Evolutionary conservation across 2,113 vertebrate species (phyloP).

Genomic region (Pagrus major): DNA sequence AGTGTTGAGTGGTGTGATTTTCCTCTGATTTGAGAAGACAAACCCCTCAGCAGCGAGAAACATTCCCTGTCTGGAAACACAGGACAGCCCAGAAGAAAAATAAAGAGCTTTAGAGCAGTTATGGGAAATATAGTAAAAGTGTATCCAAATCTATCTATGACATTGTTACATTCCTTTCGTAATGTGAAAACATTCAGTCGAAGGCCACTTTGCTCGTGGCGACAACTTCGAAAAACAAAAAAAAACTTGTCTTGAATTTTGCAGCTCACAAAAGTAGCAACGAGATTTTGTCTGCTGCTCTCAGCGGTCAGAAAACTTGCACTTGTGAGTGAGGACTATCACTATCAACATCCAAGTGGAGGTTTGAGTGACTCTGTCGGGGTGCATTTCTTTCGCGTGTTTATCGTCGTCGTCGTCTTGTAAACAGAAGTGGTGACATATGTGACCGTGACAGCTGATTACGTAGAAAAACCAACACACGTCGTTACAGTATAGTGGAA

Average conservation of each 20-base stretch:
- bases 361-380: constrained; percentile 73
- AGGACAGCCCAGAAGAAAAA: constrained; percentile 63
- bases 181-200: constrained; percentile 64
- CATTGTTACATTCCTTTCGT: constrained; percentile 76
- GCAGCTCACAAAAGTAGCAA: constrained; percentile 72
- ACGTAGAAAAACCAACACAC: constrained; percentile 62
- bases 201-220: constrained; percentile 66
- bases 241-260: constrained; percentile 39
- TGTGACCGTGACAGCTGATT: constrained; percentile 72
- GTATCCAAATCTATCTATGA: constrained; percentile 62
- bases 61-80: constrained; percentile 78
- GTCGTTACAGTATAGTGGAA: constrained; percentile 70
- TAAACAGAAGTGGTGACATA: constrained; percentile 76
- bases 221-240: constrained; percentile 37
- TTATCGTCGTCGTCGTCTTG: constrained; percentile 68
- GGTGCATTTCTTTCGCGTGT: constrained; percentile 71
- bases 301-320: constrained; percentile 60
- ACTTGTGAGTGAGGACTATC: constrained; percentile 76
- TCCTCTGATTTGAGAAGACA: constrained; percentile 65
- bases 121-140: constrained; percentile 48
- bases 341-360: constrained; percentile 60
- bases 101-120: constrained; percentile 58
- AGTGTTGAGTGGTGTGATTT: constrained; percentile 57
- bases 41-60: constrained; percentile 69
- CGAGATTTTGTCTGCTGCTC: constrained; percentile 58